Base-by-base conservation (phyloP, 2,888 invertebrate genomes). In the Malacosoma neustria region DNA sequence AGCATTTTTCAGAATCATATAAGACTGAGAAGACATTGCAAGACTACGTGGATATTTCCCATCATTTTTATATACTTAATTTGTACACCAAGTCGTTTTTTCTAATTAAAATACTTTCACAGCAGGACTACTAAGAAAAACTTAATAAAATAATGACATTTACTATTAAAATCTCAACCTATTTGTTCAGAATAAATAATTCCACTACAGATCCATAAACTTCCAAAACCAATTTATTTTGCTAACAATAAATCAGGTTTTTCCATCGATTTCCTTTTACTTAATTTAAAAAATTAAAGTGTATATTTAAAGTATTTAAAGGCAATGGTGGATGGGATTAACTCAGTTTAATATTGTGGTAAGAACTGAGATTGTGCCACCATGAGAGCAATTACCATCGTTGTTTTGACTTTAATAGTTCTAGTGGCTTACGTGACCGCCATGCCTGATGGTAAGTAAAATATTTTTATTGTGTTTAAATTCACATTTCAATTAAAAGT, bases 401-500 rank as follows among this genome's bases (percentile, higher is more conserved):
- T 54, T 6, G 42, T 37, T 0, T 43, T 61, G 30, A 7, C 34
- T 3, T 7, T 60, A 0, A 38, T 56, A 2, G 44, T 53, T 3
- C 11, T 55, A 12, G 49, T 43, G 7, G 49, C 52, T 3, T 51
- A 41, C 32, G 48, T 45, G 1, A 31, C 40, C 1, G 49, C 51
- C 3, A 45, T 30, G 3, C 61, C 61, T 34, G 53, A 48, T 12
- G 56, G 60, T 60, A 34, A 57, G 56, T 38, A 9, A n/a, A 31
- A 4, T 11, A 34, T 11, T 29, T 30, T 9, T 15, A 14, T 29
- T 22, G 29, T 33, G 13, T 14, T 13, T 4, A 0, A 13, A 14
- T 3, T 2, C 13, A 35, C n/a, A n/a, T n/a, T n/a, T n/a, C n/a
- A n/a, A n/a, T n/a, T n/a, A n/a, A n/a, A n/a, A n/a, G n/a, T n/a